Conservation (phyloP, 2,113 vertebrate genomes). For the Fregetta grallaria region DNA sequence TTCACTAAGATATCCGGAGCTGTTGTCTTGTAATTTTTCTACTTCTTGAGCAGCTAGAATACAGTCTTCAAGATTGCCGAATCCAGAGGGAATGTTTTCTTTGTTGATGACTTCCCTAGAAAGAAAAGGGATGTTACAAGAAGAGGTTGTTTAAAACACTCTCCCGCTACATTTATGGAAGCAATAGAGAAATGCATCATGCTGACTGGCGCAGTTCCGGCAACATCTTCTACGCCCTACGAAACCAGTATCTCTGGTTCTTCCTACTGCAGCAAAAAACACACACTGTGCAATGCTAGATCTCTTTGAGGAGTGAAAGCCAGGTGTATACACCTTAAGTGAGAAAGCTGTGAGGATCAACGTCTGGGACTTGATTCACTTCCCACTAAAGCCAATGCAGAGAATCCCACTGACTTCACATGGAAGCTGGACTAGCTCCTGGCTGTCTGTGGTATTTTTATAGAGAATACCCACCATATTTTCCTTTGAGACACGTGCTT, state of each 20-base stretch:
- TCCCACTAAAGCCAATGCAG: background rate
- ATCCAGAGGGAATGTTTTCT: conserved; percentile 86
- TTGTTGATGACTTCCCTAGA: conserved; percentile 84
- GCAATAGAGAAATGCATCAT: background rate
- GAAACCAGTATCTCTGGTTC: conserved; percentile 5
- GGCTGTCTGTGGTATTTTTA: background rate
- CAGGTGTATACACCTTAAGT: background rate
- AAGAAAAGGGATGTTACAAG: background rate
- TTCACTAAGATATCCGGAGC: conserved; percentile 66
- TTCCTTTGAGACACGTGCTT: conserved; percentile 6
- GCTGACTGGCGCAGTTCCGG: background rate
- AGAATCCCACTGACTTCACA: background rate
- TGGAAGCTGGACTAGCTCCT: background rate
- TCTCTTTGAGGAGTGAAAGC: background rate
- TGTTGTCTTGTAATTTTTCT: conserved; percentile 69
- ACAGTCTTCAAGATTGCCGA: conserved; percentile 67
- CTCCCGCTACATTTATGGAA: background rate
- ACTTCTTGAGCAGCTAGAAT: conserved; percentile 70
- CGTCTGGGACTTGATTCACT: background rate
- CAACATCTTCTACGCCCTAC: background rate
- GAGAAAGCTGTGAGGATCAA: background rate
- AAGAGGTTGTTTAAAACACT: background rate
- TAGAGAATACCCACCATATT: background rate
- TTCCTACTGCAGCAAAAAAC: background rate
- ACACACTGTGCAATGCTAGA: background rate